Percentiles rank a stretch among this genome's conserved stretches.
Conservation (phyloP, 2,888 invertebrate species). For the Oscheius sp. region DNA sequence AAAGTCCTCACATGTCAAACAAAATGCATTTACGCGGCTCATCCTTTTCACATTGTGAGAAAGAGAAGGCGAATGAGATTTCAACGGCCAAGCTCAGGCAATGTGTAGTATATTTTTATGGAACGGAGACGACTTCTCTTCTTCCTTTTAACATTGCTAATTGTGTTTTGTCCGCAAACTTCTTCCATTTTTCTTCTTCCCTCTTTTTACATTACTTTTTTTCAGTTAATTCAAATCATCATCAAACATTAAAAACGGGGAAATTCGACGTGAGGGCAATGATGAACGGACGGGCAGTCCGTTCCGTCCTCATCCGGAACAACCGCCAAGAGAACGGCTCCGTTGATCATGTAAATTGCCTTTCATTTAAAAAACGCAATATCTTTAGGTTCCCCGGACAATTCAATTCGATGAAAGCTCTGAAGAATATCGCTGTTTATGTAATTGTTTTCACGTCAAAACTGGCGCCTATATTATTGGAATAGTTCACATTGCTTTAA, state of each 20-base stretch:
- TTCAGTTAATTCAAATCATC: background rate
- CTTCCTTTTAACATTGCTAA: too few relatives aligned
- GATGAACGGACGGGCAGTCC: conserved; percentile 69
- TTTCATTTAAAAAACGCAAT: background rate
- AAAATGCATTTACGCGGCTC: conserved; percentile 32
- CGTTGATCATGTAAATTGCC: conserved; percentile 49
- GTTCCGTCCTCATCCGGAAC: conserved; percentile 65
- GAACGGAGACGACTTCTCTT: background rate
- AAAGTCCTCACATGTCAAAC: conserved; percentile 34
- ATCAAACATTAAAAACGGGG: conserved; percentile 27
- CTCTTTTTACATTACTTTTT: background rate
- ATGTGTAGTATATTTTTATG: background rate
- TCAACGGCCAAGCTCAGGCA: background rate
- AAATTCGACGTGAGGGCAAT: conserved; percentile 38
- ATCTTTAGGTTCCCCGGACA: conserved; percentile 61
- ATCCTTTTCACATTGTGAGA: conserved; percentile 11
- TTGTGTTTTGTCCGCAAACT: too few relatives aligned
- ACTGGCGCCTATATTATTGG: conserved; percentile 69
- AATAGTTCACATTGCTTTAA: conserved; percentile 62
- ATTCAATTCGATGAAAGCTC: conserved; percentile 71
- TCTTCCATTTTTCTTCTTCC: too few relatives aligned
- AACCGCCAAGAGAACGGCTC: conserved; percentile 60
- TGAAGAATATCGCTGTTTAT: conserved; percentile 70
- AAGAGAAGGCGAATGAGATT: background rate
- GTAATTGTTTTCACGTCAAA: conserved; percentile 72